Evolutionary conservation across 2,797 vertebrate genomes (phyloP).

Genomic region (Tragopan temminckii): DNA sequence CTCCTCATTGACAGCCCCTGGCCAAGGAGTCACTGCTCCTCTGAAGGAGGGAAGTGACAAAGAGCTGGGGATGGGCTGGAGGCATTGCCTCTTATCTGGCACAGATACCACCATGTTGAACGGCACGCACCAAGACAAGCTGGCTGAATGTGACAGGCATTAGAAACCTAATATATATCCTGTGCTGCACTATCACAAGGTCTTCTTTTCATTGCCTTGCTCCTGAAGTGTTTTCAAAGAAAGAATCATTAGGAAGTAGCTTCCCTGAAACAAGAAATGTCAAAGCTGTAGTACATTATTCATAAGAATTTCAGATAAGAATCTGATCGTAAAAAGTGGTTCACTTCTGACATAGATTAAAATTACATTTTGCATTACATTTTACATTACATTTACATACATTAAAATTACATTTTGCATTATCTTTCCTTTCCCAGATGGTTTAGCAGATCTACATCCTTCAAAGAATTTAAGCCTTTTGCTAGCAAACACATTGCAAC

Average conservation of each 20-base stretch:
- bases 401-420: constrained; percentile 41
- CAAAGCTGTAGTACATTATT: neutral
- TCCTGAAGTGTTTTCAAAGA: neutral
- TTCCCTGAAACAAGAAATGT: neutral
- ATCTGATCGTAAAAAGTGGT: neutral
- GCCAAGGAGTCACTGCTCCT: neutral
- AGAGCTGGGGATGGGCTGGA: neutral
- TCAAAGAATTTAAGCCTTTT: neutral
- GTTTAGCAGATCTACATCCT: constrained; percentile 41
- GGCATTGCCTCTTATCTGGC: neutral
- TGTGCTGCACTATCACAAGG: neutral
- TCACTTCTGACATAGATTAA: constrained; percentile 23
- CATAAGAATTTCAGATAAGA: neutral
- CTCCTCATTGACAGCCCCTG: rapidly evolving
- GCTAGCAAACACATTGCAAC: constrained; percentile 29
- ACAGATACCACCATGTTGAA: neutral
- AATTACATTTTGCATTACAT: constrained; percentile 11
- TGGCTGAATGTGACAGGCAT: neutral
- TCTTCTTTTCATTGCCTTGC: neutral
- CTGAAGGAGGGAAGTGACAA: neutral
- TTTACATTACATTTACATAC: constrained; percentile 7
- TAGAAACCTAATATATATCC: rapidly evolving
- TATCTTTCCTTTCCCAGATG: constrained; percentile 24
- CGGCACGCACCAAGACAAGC: neutral
- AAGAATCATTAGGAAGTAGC: neutral